Percentiles rank a stretch among this genome's conserved stretches.
phyloP scores from a whole-genome alignment of 2,888 invertebrate species.

The Epinotia bilunana region DNA sequence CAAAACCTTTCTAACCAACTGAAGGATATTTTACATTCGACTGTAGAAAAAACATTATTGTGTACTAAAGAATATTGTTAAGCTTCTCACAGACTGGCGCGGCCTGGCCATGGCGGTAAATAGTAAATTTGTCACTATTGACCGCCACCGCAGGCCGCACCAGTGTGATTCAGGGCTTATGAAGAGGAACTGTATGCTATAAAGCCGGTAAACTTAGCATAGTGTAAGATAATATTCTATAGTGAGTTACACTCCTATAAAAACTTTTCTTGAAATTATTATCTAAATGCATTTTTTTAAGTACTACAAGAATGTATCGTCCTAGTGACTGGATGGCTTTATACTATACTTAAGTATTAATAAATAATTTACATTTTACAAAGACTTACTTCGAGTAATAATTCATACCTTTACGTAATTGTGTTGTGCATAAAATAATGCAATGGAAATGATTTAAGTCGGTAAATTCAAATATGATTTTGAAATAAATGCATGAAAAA shows the following conservation, averaged over 20 bases:
- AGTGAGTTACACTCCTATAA: neutral
- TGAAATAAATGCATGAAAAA: too few relatives aligned
- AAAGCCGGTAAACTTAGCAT: neutral
- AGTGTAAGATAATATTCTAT: neutral
- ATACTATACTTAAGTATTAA: constrained; percentile 49
- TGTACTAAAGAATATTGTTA: neutral
- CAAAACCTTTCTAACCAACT: constrained; percentile 16
- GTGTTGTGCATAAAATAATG: neutral
- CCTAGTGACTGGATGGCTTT: constrained; percentile 70
- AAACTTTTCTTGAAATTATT: neutral
- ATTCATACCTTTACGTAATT: constrained; percentile 48
- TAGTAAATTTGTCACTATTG: too few relatives aligned
- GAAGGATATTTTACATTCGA: neutral
- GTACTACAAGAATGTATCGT: constrained; percentile 54
- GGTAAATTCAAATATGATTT: too few relatives aligned
- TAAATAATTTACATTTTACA: constrained; percentile 24
- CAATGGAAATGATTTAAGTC: too few relatives aligned
- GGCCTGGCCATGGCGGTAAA: too few relatives aligned
- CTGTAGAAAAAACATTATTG: neutral
- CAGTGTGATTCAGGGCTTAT: neutral
- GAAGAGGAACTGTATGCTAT: neutral
- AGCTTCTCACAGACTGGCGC: too few relatives aligned
- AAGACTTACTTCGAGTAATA: constrained; percentile 52
- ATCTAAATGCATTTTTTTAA: constrained; percentile 24
- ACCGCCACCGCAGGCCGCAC: too few relatives aligned